Percentiles rank a stretch among this genome's conserved stretches.
phyloP scores from a whole-genome alignment of 2,797 vertebrate genomes.

The Leucoraja ocellata region DNA sequence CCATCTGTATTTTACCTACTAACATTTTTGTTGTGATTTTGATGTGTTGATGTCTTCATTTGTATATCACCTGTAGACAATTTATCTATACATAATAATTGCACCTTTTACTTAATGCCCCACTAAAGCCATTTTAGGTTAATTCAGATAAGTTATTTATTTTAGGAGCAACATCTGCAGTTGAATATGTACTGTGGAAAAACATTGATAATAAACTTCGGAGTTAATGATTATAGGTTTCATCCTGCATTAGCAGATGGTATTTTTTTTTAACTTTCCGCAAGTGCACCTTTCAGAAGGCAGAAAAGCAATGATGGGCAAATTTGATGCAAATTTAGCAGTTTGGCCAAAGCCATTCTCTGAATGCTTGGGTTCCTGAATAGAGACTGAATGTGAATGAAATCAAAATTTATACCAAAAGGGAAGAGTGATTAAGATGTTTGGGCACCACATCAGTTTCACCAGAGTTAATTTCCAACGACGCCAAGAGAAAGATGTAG shows the following conservation, averaged over 20 bases:
- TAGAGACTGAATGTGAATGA: not conserved
- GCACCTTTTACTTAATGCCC: not conserved
- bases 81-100: not conserved
- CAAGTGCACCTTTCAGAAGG: not conserved
- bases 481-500: not conserved
- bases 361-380: not conserved
- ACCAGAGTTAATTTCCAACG: not conserved
- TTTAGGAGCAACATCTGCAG: not conserved
- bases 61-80: not conserved
- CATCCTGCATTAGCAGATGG: not conserved
- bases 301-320: not conserved
- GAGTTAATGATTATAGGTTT: not conserved
- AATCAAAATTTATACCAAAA: not conserved
- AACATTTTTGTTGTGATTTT: not conserved
- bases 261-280: not conserved
- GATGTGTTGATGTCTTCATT: not conserved
- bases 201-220: not conserved
- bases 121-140: not conserved
- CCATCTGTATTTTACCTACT: not conserved
- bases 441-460: not conserved
- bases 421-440: too few relatives aligned
- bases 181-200: not conserved
- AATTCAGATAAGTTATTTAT: not conserved
- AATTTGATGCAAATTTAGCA: not conserved
- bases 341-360: not conserved